These are phyloP conservation scores for Anoplius nigerrimus DNA, from an alignment of 2,888 invertebrate genomes.

Conservation along the genomic window DNA sequence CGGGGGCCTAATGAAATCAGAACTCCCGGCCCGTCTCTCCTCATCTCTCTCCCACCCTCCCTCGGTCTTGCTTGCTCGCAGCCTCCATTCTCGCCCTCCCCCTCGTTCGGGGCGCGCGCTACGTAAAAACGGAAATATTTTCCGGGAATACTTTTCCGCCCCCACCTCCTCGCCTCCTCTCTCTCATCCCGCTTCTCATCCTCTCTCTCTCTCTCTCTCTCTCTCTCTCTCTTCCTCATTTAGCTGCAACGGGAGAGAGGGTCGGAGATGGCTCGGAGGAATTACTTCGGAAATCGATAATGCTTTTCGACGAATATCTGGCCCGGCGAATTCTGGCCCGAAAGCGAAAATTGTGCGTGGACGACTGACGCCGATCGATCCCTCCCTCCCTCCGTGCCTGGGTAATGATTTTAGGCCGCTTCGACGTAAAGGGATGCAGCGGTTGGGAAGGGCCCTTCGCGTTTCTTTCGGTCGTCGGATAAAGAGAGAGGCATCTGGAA, in stretches of 20 bases:
- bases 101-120: constrained; percentile 47
- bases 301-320: constrained; percentile 11
- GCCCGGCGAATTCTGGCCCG: background rate
- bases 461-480: no score
- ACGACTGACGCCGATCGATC: no score
- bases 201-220: constrained; percentile 12
- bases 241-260: constrained; percentile 24
- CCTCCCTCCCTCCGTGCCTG: no score
- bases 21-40: constrained; percentile 64
- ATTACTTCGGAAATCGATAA: constrained; percentile 52
- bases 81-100: constrained; percentile 50
- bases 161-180: constrained; percentile 19
- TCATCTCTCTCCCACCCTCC: constrained; percentile 37
- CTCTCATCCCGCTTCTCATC: constrained; percentile 26
- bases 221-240: constrained; percentile 25
- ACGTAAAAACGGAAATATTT: constrained; percentile 72
- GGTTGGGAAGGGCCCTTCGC: no score
- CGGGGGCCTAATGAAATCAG: constrained; percentile 75
- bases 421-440: no score
- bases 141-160: constrained; percentile 69
- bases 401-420: no score
- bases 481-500: constrained; percentile 8
- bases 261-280: constrained; percentile 37
- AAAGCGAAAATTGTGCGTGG: no score
- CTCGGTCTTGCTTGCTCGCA: constrained; percentile 17